A percentile compares a stretch with the other conserved stretches of the same genome.
These are phyloP conservation scores for Octodonta nipae DNA, from an alignment of 2,888 invertebrate genomes.

Conservation along the genomic window DNA sequence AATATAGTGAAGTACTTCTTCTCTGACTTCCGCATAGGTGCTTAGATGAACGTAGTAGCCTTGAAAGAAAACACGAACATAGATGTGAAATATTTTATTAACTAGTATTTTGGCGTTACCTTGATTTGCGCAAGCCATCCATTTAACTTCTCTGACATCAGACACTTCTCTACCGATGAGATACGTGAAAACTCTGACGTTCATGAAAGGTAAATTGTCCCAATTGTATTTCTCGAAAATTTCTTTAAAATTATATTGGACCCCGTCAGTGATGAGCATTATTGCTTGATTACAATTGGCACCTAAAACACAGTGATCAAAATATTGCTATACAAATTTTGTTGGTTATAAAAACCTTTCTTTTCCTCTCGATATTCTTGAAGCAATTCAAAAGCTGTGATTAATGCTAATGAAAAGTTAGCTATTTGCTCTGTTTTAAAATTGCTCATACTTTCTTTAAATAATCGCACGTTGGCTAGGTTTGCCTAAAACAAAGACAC, in stretches of 20 bases:
- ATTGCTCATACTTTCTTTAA: constrained; percentile 65
- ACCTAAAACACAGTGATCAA: constrained; percentile 25
- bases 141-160: constrained; percentile 84
- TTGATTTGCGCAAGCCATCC: constrained; percentile 97
- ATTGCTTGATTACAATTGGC: constrained; percentile 80
- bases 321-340: too few relatives aligned
- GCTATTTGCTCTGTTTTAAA: constrained; percentile 80
- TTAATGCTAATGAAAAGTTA: constrained; percentile 82
- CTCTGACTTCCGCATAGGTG: constrained; percentile 92
- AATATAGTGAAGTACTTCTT: constrained; percentile 89
- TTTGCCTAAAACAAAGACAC: constrained; percentile 52
- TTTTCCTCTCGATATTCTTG: constrained; percentile 27
- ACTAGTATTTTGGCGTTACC: constrained; percentile 32
- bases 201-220: constrained; percentile 59
- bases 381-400: constrained; percentile 78
- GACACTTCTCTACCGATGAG: constrained; percentile 73
- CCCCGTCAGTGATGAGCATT: constrained; percentile 97
- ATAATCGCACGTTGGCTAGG: constrained; percentile 66
- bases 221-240: constrained; percentile 86
- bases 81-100: neutral
- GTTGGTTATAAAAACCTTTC: too few relatives aligned
- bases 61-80: constrained; percentile 19
- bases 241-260: constrained; percentile 85
- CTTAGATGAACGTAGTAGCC: constrained; percentile 94
- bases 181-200: constrained; percentile 94